phyloP scores from a whole-genome alignment of 2,797 vertebrate genomes.

The Helarctos malayanus region DNA sequence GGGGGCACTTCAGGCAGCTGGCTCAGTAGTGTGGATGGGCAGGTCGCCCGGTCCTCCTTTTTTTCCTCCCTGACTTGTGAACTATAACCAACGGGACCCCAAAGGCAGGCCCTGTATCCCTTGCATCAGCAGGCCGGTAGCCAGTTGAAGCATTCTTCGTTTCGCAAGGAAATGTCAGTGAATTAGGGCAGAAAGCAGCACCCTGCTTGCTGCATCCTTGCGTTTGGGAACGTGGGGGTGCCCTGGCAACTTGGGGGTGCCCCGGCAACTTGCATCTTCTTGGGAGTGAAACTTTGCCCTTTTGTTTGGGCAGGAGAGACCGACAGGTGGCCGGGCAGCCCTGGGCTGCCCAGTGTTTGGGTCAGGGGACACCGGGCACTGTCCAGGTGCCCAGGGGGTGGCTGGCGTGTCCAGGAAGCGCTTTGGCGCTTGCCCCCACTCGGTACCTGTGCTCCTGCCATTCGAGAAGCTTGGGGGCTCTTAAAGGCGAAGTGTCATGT shows the following conservation, averaged over 20 bases:
- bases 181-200: rapidly evolving
- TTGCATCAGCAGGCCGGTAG: rapidly evolving
- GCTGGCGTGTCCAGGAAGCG: too few relatives aligned
- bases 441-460: not conserved
- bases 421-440: rapidly evolving
- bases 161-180: not conserved
- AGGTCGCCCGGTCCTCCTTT: not conserved
- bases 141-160: not conserved
- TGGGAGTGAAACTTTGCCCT: not conserved
- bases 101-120: not conserved
- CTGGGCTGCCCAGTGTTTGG: not conserved
- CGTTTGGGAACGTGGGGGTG: not conserved
- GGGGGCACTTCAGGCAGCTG: not conserved
- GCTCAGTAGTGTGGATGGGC: not conserved
- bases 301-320: not conserved
- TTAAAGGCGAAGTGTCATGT: not conserved
- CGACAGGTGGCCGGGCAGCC: too few relatives aligned
- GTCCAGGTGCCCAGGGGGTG: not conserved
- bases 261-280: not conserved
- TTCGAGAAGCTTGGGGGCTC: too few relatives aligned
- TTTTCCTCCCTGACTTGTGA: rapidly evolving
- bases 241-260: not conserved
- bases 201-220: rapidly evolving
- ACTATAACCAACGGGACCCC: not conserved
- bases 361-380: not conserved